phyloP scores from a whole-genome alignment of 2,888 invertebrate species.

The Heliconius sara region DNA sequence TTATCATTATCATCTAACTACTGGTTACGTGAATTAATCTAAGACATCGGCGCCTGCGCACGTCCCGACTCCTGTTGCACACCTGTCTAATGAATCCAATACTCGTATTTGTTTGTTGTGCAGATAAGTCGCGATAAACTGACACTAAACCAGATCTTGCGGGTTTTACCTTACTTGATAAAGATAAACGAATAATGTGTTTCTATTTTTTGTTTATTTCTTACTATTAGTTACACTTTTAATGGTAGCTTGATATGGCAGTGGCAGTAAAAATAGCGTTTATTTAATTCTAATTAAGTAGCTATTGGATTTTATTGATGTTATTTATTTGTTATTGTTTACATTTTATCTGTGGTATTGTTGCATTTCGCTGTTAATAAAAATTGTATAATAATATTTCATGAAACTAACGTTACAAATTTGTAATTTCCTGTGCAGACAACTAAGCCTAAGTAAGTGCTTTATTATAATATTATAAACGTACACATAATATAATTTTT shows the following conservation, averaged over 20 bases:
- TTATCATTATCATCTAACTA: neutral
- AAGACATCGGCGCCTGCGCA: slow-evolving; percentile 29
- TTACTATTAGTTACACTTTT: slow-evolving; percentile 16
- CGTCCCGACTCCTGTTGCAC: slow-evolving; percentile 24
- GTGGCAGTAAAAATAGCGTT: slow-evolving; percentile 2
- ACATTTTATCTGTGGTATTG: neutral
- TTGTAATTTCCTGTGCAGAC: no score
- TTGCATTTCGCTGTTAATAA: neutral
- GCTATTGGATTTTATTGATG: neutral
- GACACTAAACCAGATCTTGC: slow-evolving; percentile 33
- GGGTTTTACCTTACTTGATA: slow-evolving; percentile 34
- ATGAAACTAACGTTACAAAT: no score
- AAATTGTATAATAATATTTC: neutral
- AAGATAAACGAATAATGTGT: slow-evolving; percentile 22
- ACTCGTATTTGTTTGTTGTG: slow-evolving; percentile 27
- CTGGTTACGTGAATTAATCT: slow-evolving; percentile 28
- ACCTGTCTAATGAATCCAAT: slow-evolving; percentile 40
- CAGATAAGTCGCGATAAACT: slow-evolving; percentile 34
- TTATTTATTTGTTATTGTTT: neutral
- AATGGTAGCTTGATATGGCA: slow-evolving; percentile 8
- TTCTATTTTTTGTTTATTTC: slow-evolving; percentile 11
- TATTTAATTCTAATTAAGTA: slow-evolving; percentile 3
- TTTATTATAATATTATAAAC: neutral
- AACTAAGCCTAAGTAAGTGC: no score
- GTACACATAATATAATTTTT: neutral